Conservation (phyloP, 2,797 vertebrate species). For the Leuciscus waleckii region DNA sequence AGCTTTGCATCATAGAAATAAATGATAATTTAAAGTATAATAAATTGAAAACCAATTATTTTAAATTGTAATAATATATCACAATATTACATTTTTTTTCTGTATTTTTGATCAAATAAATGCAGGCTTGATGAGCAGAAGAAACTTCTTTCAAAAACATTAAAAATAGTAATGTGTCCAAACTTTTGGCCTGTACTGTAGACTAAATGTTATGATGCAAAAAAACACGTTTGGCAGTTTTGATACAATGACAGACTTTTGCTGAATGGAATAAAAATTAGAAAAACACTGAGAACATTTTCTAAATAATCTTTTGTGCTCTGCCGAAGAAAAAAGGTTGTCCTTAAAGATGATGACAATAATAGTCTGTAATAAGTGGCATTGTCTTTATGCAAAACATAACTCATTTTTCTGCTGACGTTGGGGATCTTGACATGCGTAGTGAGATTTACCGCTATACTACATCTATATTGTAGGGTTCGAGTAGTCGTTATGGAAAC, state of each 20-base stretch:
- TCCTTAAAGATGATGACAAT: background rate
- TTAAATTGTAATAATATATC: too few species aligned
- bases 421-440: background rate
- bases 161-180: too few species aligned
- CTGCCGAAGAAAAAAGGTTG: background rate
- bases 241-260: background rate
- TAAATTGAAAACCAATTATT: too few species aligned
- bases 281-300: background rate
- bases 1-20: too few species aligned
- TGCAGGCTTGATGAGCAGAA: too few species aligned
- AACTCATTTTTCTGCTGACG: background rate
- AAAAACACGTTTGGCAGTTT: background rate
- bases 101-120: too few species aligned
- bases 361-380: background rate
- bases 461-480: background rate
- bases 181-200: too few species aligned
- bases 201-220: background rate
- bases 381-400: background rate
- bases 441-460: background rate
- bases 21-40: too few species aligned
- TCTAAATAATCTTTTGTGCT: background rate
- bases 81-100: too few species aligned
- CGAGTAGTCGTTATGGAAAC: conserved; percentile 13
- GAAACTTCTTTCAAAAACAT: too few species aligned
- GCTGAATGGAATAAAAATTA: background rate